These are phyloP conservation scores for Epinotia brunnichana DNA, from an alignment of 2,888 invertebrate genomes.

Conservation along the genomic window DNA sequence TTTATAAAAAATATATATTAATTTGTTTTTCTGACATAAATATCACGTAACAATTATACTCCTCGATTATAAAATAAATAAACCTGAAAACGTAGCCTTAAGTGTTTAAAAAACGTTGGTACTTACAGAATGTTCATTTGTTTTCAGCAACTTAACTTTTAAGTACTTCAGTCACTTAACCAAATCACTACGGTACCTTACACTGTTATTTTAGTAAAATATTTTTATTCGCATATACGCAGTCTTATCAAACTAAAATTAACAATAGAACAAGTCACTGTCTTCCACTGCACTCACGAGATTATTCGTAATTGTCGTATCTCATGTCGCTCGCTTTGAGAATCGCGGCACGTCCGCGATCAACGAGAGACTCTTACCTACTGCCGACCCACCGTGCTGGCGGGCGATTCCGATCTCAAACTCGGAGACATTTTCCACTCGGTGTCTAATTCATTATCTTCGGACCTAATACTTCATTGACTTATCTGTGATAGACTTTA, in stretches of 20 bases:
- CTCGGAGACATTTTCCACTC: constrained; percentile 31
- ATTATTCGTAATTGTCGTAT: constrained; percentile 9
- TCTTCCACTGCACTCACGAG: constrained; percentile 34
- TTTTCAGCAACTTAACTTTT: constrained; percentile 14
- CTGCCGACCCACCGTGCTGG: constrained; percentile 1
- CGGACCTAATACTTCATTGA: constrained; percentile 34
- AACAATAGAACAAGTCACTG: constrained; percentile 27
- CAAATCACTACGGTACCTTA: constrained; percentile 3
- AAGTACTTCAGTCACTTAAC: constrained; percentile 32
- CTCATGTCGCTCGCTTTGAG: constrained; percentile 11
- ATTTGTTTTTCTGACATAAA: too few relatives aligned
- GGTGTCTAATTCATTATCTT: constrained; percentile 35
- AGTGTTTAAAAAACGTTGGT: background rate
- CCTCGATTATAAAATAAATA: background rate
- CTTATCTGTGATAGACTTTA: constrained; percentile 33
- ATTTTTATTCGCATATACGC: background rate
- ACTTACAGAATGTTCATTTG: constrained; percentile 23
- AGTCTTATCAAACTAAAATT: constrained; percentile 10
- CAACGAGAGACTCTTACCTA: constrained; percentile 10
- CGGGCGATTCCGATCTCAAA: constrained; percentile 12
- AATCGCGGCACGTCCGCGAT: constrained; percentile 15
- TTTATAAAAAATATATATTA: too few relatives aligned
- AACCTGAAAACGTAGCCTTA: background rate
- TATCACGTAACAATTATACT: too few relatives aligned
- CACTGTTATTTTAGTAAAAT: background rate